Evolutionary conservation across 2,113 vertebrate species (phyloP).

Genomic region (Drymodes brunneopygia): DNA sequence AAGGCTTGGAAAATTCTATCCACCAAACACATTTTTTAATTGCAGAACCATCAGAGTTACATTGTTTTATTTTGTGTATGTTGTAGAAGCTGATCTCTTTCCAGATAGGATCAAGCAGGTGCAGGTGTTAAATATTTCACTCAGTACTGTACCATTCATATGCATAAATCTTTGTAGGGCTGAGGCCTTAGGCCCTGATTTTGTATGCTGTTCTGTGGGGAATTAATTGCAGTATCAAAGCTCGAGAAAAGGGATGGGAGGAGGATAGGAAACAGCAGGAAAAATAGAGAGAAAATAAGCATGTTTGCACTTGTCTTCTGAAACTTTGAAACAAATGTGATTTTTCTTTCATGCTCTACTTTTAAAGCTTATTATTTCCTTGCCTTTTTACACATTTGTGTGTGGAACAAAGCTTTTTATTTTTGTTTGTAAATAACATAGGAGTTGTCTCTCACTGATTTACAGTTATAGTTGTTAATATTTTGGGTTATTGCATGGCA

Average conservation of each 20-base stretch:
- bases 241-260: not conserved
- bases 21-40: not conserved
- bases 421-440: not conserved
- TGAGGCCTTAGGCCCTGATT: not conserved
- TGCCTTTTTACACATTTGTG: not conserved
- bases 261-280: not conserved
- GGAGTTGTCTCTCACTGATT: not conserved
- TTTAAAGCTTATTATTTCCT: not conserved
- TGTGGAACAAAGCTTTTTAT: not conserved
- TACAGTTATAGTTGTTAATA: not conserved
- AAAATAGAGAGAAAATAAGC: not conserved
- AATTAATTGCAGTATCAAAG: not conserved
- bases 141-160: not conserved
- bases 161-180: not conserved
- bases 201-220: not conserved
- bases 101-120: not conserved
- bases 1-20: not conserved
- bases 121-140: not conserved
- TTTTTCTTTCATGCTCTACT: not conserved
- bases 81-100: not conserved
- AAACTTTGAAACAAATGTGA: not conserved
- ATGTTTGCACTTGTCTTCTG: not conserved
- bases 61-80: not conserved
- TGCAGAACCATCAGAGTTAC: not conserved
- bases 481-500: not conserved